Percentiles rank a stretch among this genome's conserved stretches.
Evolutionary conservation across 2,113 vertebrate genomes (phyloP).

Genomic region (Engystomops pustulosus): DNA sequence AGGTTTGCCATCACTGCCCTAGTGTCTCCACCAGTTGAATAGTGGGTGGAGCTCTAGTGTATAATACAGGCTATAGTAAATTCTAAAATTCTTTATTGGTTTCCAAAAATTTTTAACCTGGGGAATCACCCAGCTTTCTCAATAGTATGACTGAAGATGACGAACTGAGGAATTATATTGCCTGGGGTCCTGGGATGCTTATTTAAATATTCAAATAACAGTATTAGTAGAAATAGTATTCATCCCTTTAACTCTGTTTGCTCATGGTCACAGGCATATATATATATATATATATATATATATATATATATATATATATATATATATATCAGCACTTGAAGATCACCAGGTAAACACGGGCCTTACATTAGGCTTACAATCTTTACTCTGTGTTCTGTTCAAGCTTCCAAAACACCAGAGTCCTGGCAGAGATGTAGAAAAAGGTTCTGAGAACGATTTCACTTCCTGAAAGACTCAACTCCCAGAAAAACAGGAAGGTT

Average conservation of each 20-base stretch:
- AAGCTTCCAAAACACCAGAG: not conserved
- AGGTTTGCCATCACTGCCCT: too few species aligned
- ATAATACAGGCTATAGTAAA: too few species aligned
- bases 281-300: too few species aligned
- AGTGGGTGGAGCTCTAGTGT: too few species aligned
- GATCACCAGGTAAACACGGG: not conserved
- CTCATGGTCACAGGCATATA: not conserved
- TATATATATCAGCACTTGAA: not conserved
- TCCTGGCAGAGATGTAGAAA: conserved; percentile 47
- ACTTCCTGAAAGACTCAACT: conserved; percentile 61
- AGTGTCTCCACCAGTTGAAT: too few species aligned
- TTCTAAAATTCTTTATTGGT: too few species aligned
- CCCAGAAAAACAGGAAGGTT: conserved; percentile 69
- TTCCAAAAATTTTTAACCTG: too few species aligned
- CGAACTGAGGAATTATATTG: not conserved
- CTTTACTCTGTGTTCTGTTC: not conserved
- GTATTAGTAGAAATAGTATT: too few species aligned
- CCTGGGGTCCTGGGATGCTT: not conserved
- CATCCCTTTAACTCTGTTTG: not conserved
- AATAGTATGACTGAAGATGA: too few species aligned
- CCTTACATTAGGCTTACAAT: not conserved
- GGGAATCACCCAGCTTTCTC: too few species aligned
- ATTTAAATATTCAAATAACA: not conserved
- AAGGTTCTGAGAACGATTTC: conserved; percentile 40
- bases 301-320: too few species aligned